Evolutionary conservation across 2,888 invertebrate genomes (phyloP), one percentile per base, ranked within the genome.

Genomic region (Atrina japonica): DNA sequence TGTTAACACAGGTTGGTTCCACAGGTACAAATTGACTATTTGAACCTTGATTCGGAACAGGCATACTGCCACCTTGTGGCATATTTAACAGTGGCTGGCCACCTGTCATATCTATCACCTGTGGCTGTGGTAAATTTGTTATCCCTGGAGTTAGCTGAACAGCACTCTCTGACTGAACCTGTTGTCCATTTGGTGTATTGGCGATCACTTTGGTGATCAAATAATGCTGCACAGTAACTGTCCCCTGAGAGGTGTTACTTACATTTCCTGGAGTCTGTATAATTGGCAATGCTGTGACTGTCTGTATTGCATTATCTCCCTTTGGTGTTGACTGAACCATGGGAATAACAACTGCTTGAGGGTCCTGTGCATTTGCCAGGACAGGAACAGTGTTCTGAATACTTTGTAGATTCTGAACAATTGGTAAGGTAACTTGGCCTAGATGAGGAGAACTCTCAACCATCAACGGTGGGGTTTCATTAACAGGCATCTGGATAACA

Each of bases 131-230:
- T 14, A 45, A 47, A 29, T 45, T 47, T 35, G 35, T 35, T 23
- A 40, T n/a, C 6, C 56, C 40, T 11, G 64, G 64, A 18, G 53
- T 58, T 16, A 72, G 45, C 53, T 72, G 60, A 5, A 72, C 58
- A 25, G 66, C 53, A 47, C 70, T 70, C 41, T 72, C 71, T 7
- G 71, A 58, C 30, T 72, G 52, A 30, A 72, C 43, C 49, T 77
- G 76, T 61, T 73, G 73, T 7, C 82, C 82, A 16, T 70, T 56
- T n/a, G 78, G 67, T 9, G 77, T 74, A 49, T 80, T 78, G 3
- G 77, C 78, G 9, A 78, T 76, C 3, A 82, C 77, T 56, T 76
- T 82, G 2, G 82, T 82, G n/a, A 82, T 73, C 7, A 82, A 67
- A 50, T 77, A 82, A 58, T 82, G 82, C 47, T 82, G 78, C 16